Evolutionary conservation across 2,888 invertebrate species (phyloP).

Genomic region (Caenorhabditis wallacei): DNA sequence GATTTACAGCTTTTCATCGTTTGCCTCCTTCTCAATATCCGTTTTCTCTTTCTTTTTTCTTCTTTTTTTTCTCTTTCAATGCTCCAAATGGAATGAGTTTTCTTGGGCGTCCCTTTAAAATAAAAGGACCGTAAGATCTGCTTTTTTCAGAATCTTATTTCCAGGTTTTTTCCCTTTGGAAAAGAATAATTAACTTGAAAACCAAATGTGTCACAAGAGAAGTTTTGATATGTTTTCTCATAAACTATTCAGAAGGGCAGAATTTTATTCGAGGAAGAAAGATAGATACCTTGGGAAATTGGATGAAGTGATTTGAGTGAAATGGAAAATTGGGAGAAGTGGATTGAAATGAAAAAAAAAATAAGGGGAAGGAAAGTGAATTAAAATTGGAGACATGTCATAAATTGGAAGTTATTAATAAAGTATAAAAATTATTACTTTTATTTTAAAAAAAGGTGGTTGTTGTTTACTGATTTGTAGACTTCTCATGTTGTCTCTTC

Average conservation of each 20-base stretch:
- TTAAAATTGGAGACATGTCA: no score
- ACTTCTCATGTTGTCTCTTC: no score
- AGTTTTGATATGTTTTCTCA: not conserved
- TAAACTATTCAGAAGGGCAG: not conserved
- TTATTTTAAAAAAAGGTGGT: no score
- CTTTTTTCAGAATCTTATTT: not conserved
- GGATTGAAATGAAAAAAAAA: not conserved
- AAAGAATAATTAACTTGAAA: not conserved
- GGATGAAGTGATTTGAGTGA: not conserved
- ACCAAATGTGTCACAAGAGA: not conserved
- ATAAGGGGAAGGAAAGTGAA: not conserved
- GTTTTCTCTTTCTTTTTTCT: not conserved
- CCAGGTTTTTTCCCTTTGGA: no score
- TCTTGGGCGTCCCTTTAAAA: not conserved
- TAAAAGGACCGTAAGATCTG: not conserved
- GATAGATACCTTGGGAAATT: not conserved
- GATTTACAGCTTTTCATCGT: constrained; percentile 6
- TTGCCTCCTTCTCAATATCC: not conserved
- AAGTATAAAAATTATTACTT: no score
- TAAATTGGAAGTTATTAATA: no score
- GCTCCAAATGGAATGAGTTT: constrained; percentile 8
- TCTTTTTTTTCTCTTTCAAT: not conserved
- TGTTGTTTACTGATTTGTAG: no score
- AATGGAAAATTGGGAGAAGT: not conserved
- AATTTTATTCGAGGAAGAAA: not conserved